Conservation (phyloP, 2,797 vertebrate genomes). For the Sciaenops ocellatus region DNA sequence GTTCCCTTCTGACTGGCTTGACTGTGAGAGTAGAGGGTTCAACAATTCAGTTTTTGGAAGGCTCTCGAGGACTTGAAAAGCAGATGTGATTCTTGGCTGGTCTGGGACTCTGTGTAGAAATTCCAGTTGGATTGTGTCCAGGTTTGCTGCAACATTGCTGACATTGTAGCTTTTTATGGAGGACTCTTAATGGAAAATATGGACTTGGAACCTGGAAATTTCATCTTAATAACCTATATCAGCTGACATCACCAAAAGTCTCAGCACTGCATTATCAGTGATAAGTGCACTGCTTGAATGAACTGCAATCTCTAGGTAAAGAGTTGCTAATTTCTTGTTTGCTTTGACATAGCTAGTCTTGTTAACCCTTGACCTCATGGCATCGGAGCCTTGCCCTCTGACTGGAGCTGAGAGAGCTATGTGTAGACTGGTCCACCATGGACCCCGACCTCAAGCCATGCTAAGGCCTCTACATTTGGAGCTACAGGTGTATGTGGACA, state of each 20-base stretch:
- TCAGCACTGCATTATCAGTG: background rate
- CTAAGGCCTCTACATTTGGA: constrained; percentile 85
- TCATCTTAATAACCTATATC: background rate
- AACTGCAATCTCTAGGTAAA: background rate
- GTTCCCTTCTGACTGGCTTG: constrained; percentile 23
- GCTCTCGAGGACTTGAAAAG: constrained; percentile 48
- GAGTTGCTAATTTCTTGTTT: background rate
- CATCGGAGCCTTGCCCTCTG: constrained; percentile 71
- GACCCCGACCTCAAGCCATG: constrained; percentile 81
- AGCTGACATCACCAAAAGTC: background rate
- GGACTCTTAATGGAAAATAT: constrained; percentile 28
- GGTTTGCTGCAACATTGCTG: constrained; percentile 48
- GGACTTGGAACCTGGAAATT: constrained; percentile 15
- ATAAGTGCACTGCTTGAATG: background rate
- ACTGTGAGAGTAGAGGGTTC: constrained; percentile 31
- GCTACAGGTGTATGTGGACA: constrained; percentile 85
- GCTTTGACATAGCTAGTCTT: background rate
- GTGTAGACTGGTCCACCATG: constrained; percentile 87
- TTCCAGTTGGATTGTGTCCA: constrained; percentile 46
- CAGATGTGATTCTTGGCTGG: constrained; percentile 68
- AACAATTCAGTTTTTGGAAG: constrained; percentile 36
- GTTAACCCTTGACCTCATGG: constrained; percentile 66
- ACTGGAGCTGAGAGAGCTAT: constrained; percentile 84
- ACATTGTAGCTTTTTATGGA: constrained; percentile 29
- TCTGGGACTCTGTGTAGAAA: constrained; percentile 19